Evolutionary conservation across 1,140 invertebrate species (phyloP), one percentile per base, ranked within the genome.

Genomic region (Polypedilum vanderplanki): DNA sequence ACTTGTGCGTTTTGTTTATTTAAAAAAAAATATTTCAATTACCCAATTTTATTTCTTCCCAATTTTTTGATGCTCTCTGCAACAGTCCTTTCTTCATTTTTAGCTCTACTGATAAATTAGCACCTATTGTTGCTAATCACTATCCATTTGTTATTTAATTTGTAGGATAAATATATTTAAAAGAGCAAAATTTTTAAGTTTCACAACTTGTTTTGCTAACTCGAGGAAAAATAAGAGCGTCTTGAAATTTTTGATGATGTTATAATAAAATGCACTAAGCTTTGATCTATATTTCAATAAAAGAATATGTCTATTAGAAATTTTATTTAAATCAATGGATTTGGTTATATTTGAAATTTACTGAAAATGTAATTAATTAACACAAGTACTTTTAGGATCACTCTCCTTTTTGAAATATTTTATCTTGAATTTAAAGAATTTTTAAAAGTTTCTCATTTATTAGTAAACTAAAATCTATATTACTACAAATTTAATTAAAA

Each of bases 401-500:
- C n/a, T n/a, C n/a, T n/a, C n/a, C n/a, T n/a, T n/a, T n/a, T n/a
- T n/a, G n/a, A n/a, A n/a, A n/a, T n/a, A n/a, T n/a, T n/a, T n/a
- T n/a, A n/a, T n/a, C n/a, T n/a, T n/a, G n/a, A n/a, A n/a, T n/a
- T n/a, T n/a, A n/a, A n/a, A n/a, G n/a, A n/a, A 33, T 33, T 33
- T 33, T 33, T 33, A 33, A 33, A 3, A 3, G 24, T 33, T 3
- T 33, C 1, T 33, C 24, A 33, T 33, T 33, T 33, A 33, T 33
- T 33, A 33, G 5, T 33, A 33, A 33, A 3, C 24, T 33, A 57
- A 12, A 57, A 15, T 15, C 12, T 57, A 8, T 57, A 57, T 57
- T 9, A 15, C 4, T 57, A n/a, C 10, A 57, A n/a, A n/a, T 15
- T 1, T 15, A 46, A 70, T 73, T 83, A 82, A 84, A 93, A 94